phyloP scores from a whole-genome alignment of 2,888 invertebrate species.

The Megamerina dolium region DNA sequence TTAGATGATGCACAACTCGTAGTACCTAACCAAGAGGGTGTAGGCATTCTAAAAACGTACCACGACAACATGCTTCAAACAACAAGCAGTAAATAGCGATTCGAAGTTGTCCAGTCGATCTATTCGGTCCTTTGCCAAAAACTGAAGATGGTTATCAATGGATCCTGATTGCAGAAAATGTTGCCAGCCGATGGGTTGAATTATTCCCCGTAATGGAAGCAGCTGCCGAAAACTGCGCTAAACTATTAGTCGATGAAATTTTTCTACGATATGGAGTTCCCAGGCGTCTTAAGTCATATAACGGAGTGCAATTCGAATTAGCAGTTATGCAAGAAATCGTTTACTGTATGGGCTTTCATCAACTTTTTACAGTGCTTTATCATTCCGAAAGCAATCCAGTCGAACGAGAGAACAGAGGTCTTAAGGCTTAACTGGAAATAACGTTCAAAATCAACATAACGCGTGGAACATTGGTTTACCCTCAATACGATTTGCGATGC shows the following conservation, averaged over 20 bases:
- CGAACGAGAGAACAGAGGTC: slow-evolving; percentile 18
- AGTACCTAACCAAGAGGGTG: slow-evolving; percentile 4
- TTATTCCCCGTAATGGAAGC: slow-evolving; percentile 31
- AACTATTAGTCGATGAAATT: slow-evolving; percentile 30
- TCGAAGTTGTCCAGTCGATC: slow-evolving; percentile 20
- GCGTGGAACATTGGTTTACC: slow-evolving; percentile 24
- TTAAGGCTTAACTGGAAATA: no score
- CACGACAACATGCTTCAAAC: no score
- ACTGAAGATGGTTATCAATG: slow-evolving; percentile 22
- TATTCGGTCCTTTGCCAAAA: slow-evolving; percentile 19
- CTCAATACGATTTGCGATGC: slow-evolving; percentile 31
- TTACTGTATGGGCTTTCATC: slow-evolving; percentile 16
- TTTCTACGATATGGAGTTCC: slow-evolving; percentile 37
- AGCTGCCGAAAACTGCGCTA: slow-evolving; percentile 31
- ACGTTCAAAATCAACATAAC: slow-evolving; percentile 10
- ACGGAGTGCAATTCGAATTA: slow-evolving; percentile 37
- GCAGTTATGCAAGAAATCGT: slow-evolving; percentile 34
- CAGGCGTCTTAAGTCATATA: slow-evolving; percentile 35
- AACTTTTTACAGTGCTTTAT: slow-evolving; percentile 18
- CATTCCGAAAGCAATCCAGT: slow-evolving; percentile 21
- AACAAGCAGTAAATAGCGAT: no score
- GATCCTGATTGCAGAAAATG: no score
- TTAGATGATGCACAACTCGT: slow-evolving; percentile 9
- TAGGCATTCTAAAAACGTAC: no score
- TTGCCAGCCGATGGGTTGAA: slow-evolving; percentile 30